A percentile compares a stretch with the other conserved stretches of the same genome.
Conservation (phyloP, 2,113 vertebrate genomes). For the Apodemus speciosus region DNA sequence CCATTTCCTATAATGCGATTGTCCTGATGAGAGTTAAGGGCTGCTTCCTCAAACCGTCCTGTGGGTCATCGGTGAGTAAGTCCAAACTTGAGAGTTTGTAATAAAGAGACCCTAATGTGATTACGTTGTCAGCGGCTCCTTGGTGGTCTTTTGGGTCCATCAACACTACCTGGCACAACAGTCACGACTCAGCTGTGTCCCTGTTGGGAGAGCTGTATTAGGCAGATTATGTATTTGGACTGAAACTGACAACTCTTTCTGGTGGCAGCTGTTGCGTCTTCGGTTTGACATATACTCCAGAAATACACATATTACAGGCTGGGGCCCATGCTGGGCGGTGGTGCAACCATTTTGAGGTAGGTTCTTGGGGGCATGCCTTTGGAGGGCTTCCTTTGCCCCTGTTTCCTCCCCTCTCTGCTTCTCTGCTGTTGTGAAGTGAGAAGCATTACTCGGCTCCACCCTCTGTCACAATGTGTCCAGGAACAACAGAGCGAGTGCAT, state of each 20-base stretch:
- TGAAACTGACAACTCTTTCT: neutral
- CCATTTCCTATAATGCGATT: no score
- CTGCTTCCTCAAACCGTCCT: no score
- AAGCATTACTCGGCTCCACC: neutral
- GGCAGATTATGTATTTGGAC: neutral
- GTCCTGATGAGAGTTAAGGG: no score
- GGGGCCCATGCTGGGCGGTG: neutral
- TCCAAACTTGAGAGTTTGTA: no score
- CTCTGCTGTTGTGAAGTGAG: neutral
- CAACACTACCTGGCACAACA: no score
- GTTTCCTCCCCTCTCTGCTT: neutral
- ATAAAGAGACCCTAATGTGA: no score
- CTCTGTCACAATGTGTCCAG: neutral
- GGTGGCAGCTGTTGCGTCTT: neutral
- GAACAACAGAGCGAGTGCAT: neutral
- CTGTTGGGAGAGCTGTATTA: neutral
- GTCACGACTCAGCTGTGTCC: neutral
- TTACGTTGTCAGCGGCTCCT: no score
- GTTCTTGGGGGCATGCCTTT: neutral
- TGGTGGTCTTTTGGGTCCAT: no score
- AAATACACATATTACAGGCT: neutral
- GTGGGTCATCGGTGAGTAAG: no score
- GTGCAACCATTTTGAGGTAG: neutral
- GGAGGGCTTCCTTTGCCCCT: neutral
- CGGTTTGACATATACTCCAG: neutral